Evolutionary conservation across 2,888 invertebrate genomes (phyloP), one percentile per base, ranked within the genome.

Genomic region (Ectemnius lituratus): DNA sequence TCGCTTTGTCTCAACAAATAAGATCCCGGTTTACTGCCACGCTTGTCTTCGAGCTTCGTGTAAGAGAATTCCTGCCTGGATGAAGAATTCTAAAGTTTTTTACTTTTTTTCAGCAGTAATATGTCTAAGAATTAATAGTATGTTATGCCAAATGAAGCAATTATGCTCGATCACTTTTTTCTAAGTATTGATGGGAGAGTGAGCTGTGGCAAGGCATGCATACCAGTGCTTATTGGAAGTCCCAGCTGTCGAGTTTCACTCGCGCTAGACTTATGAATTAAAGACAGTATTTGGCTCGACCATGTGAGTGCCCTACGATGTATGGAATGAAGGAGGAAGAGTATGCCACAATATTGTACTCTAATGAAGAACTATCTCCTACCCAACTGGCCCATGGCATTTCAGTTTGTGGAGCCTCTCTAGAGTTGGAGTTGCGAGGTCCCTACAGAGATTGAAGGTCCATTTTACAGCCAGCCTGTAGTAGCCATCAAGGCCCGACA

Each of bases 361-460:
- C 37, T 37, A 37, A 37, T 37, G 37, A 37, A 64, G 20, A 67
- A 52, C 59, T 58, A 27, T 68, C 68, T 87, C 93, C 92, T 92
- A 96, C 96, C 97, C 97, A 66, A 98, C 95, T 65, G 98, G 97
- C 20, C 98, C 98, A 91, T 98, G 98, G 86, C 97, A 97, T 91
- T 95, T 96, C 84, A 95, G 92, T 76, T 93, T 91, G 80, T 95
- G 94, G 20, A 97, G 90, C 84, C 93, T 94, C 84, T 94, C 93
- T 71, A 98, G 91, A 4, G 96, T 96, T 4, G 97, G 97, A 0
- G 97, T 96, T 70, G 94, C 92, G 68, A 96, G 94, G 84, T 96
- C 95, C 88, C 94, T 95, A 87, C 97, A 98, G 75, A 98, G 92
- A 92, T 97, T 97, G 87, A 97, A 96, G 52, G 95, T 97, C 97